A percentile compares a stretch with the other conserved stretches of the same genome.
These are phyloP conservation scores for Hystrix brachyura DNA, from an alignment of 2,113 vertebrate genomes.

Conservation along the genomic window DNA sequence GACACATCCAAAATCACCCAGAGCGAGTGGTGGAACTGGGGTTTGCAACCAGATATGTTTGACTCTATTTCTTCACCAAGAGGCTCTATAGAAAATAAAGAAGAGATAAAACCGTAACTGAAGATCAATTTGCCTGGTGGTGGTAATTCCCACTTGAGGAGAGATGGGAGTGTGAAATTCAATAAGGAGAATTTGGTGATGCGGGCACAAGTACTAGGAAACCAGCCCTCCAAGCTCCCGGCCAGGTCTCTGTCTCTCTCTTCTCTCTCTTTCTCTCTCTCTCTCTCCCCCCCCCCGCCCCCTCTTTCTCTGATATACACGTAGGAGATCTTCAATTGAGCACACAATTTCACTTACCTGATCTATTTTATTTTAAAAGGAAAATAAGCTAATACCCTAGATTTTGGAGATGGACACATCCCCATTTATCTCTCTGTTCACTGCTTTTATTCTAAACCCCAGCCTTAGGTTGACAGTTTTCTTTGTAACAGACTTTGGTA, in stretches of 20 bases:
- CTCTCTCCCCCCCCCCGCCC: neutral
- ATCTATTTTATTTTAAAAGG: slow-evolving; percentile 73
- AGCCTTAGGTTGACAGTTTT: slow-evolving; percentile 50
- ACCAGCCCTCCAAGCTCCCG: neutral
- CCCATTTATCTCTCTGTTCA: slow-evolving; percentile 11
- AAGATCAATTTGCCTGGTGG: neutral
- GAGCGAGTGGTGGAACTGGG: neutral
- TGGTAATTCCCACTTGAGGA: neutral
- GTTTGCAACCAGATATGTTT: neutral
- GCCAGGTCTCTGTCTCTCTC: neutral
- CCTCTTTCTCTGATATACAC: neutral
- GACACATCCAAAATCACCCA: neutral
- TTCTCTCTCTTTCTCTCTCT: neutral
- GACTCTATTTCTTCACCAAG: neutral
- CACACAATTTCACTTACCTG: slow-evolving; percentile 5
- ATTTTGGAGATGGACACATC: slow-evolving; percentile 51
- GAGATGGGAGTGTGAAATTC: accelerated
- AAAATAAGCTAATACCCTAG: slow-evolving; percentile 70
- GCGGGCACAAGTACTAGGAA: accelerated
- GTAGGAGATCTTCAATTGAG: neutral
- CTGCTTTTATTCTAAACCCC: slow-evolving; percentile 27
- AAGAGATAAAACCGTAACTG: neutral
- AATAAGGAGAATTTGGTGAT: neutral
- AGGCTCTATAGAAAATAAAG: neutral
- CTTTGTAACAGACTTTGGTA: neutral